Evolutionary conservation across 2,888 invertebrate species (phyloP), one percentile per base, ranked within the genome.

Genomic region (Dioctria rufipes): DNA sequence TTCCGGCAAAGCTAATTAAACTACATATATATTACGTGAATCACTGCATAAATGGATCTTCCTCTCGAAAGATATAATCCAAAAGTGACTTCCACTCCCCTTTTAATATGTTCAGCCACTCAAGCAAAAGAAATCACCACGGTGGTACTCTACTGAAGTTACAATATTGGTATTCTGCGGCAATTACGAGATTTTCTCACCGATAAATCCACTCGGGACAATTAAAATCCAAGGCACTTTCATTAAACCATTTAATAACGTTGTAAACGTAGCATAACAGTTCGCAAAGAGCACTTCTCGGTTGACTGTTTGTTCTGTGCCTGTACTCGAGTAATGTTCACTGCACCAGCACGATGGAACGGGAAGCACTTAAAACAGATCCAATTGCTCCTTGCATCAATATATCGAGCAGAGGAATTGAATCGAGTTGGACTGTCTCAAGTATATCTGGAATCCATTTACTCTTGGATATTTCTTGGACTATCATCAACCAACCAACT

Each of bases 161-260:
- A 46, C 81, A 81, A 81, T 81, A 81, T 81, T 81, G 80, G 75
- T 80, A 80, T 69, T 82, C 73, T 61, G 75, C 13, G 63, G 77
- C 73, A 82, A 78, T 82, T 82, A 80, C 71, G 61, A 80, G 80
- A 82, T 82, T 82, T 82, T 82, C 81, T 82, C 81, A 82, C 81
- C 80, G 81, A 82, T 82, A 82, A 82, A 82, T 82, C 58, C 67
- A 65, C 69, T 54, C 71, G 73, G 71, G 78, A 82, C 80, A 82
- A 82, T 80, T 82, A 78, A 82, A 82, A 82, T 65, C 71, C 69
- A 71, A 80, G 80, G 58, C 65, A 80, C 81, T 82, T 82, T 82
- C 81, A 80, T 82, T 82, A 80, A 80, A 82, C 71, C 80, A 82
- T 82, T 82, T 82, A 80, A 80, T 82, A 80, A 82, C 71, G 80